phyloP scores from a whole-genome alignment of 2,888 invertebrate species.

The Portevinia maculata region DNA sequence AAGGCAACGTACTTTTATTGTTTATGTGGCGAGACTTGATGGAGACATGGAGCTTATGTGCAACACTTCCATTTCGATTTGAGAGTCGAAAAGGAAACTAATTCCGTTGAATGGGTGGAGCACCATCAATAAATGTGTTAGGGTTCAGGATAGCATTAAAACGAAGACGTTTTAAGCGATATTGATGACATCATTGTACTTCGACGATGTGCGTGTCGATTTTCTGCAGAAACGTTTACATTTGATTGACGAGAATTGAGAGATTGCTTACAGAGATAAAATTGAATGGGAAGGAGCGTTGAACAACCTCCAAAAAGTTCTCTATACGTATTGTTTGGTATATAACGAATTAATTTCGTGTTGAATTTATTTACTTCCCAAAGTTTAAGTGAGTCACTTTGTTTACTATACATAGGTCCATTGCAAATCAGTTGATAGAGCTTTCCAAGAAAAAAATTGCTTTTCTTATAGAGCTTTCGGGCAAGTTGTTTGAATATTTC shows the following conservation, averaged over 20 bases:
- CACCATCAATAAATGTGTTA: not conserved
- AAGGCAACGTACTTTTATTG: conserved; percentile 22
- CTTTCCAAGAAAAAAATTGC: too few relatives aligned
- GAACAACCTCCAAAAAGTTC: not conserved
- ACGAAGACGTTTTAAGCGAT: conserved; percentile 1
- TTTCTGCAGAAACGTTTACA: not conserved
- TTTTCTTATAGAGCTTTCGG: too few relatives aligned
- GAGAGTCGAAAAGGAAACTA: not conserved
- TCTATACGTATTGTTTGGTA: not conserved
- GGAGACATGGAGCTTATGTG: conserved; percentile 9
- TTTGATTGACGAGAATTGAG: not conserved
- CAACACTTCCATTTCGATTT: not conserved
- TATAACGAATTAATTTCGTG: too few relatives aligned
- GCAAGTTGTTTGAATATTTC: too few relatives aligned
- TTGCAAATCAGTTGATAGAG: too few relatives aligned
- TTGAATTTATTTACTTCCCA: too few relatives aligned
- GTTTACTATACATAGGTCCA: too few relatives aligned
- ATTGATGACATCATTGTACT: conserved; percentile 9
- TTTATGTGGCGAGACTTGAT: conserved; percentile 21
- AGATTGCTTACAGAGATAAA: not conserved
- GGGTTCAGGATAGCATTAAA: conserved; percentile 5
- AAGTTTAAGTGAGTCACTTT: too few relatives aligned
- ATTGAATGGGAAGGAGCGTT: not conserved
- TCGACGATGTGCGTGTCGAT: conserved; percentile 10
- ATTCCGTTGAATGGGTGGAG: not conserved